Conservation (phyloP, 2,797 vertebrate genomes). For the Propithecus deckenii region DNA sequence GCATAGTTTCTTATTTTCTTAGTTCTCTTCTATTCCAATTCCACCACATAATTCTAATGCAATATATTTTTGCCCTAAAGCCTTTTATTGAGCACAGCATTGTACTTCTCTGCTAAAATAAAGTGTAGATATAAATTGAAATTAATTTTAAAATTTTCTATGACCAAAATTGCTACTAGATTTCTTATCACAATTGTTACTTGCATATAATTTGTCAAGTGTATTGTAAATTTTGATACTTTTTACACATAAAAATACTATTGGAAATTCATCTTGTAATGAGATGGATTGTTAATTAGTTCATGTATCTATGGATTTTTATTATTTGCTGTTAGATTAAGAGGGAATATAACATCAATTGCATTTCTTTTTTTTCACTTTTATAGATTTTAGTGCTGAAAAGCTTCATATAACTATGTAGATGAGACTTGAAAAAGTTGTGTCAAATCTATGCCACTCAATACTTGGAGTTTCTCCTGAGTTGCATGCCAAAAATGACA, state of each 20-base stretch:
- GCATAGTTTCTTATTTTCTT: neutral
- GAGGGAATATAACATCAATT: neutral
- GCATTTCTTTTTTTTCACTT: neutral
- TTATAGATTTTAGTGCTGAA: constrained; percentile 3
- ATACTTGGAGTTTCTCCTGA: constrained; percentile 41
- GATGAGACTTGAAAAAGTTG: neutral
- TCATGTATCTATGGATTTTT: neutral
- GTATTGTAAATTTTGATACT: neutral
- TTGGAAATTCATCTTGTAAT: neutral
- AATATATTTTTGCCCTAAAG: neutral
- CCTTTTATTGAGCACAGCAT: neutral
- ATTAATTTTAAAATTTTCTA: neutral
- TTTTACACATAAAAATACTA: neutral
- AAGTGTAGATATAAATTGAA: neutral
- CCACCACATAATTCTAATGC: neutral
- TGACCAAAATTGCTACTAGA: neutral
- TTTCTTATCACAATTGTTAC: neutral
- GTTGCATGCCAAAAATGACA: constrained; percentile 45
- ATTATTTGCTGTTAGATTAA: neutral
- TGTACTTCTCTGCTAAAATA: neutral
- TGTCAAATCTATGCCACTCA: neutral
- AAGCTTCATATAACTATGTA: neutral
- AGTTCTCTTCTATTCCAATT: neutral
- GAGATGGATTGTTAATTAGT: neutral
- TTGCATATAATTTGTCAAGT: neutral